Percentiles rank a stretch among this genome's conserved stretches.
These are phyloP conservation scores for Suillia variegata DNA, from an alignment of 2,888 invertebrate genomes.

Conservation along the genomic window DNA sequence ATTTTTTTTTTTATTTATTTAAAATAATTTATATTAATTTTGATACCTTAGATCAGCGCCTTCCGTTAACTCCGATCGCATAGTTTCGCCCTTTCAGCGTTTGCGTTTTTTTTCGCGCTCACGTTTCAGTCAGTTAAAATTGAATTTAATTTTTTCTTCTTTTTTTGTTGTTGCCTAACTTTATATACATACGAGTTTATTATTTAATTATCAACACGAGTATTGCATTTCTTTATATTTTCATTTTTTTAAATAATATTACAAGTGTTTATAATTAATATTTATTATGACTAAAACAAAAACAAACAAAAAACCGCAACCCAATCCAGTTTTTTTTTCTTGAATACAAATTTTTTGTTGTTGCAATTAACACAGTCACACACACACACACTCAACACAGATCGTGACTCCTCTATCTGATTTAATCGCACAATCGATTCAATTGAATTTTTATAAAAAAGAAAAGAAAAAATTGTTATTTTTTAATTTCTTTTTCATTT, in stretches of 20 bases:
- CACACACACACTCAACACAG: not conserved
- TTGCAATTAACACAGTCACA: not conserved
- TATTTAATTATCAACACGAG: not conserved
- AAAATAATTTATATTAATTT: not conserved
- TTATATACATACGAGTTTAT: no score
- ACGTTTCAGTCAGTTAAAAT: not conserved
- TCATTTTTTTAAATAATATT: not conserved
- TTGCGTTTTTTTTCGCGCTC: no score
- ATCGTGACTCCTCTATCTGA: conserved; percentile 9
- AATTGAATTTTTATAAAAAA: not conserved
- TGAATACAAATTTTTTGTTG: not conserved
- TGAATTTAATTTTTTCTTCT: not conserved
- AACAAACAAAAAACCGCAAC: no score
- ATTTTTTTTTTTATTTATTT: not conserved
- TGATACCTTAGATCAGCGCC: no score
- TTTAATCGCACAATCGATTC: not conserved
- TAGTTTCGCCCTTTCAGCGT: no score
- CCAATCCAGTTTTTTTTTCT: not conserved
- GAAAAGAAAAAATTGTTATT: not conserved
- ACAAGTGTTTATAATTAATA: no score
- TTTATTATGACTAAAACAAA: no score
- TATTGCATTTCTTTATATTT: not conserved
- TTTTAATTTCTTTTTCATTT: not conserved
- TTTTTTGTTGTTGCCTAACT: not conserved
- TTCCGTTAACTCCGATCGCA: no score